phyloP scores from a whole-genome alignment of 2,113 vertebrate genomes.

The Triplophysa siluroides region DNA sequence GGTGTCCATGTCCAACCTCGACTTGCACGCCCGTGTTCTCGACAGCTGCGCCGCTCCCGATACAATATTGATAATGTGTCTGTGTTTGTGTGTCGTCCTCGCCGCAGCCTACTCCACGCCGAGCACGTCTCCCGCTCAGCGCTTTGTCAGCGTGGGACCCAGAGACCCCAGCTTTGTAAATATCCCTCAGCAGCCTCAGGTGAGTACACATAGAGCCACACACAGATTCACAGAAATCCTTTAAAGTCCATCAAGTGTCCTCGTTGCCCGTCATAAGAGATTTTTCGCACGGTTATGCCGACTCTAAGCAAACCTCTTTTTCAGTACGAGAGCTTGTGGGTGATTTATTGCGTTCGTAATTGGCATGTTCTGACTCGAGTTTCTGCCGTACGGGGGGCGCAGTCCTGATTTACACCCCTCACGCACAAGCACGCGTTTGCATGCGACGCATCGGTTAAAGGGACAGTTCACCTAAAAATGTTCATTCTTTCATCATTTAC shows the following conservation, averaged over 20 bases:
- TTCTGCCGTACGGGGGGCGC: background rate
- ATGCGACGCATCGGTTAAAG: conserved; percentile 19
- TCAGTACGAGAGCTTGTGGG: conserved; percentile 25
- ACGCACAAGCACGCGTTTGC: conserved; percentile 26
- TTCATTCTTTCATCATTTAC: too few species aligned
- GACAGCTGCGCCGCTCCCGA: conserved; percentile 15
- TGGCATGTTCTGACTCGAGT: conserved; percentile 51
- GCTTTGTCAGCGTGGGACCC: conserved; percentile 99
- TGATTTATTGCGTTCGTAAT: conserved; percentile 67
- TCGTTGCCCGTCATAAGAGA: conserved; percentile 13
- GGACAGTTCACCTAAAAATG: too few species aligned
- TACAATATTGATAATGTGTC: conserved; percentile 34
- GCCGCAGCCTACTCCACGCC: conserved; percentile 97
- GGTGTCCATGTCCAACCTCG: conserved; percentile 29
- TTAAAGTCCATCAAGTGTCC: conserved; percentile 30
- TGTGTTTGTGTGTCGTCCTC: conserved; percentile 58
- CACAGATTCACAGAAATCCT: conserved; percentile 26
- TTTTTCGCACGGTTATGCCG: background rate
- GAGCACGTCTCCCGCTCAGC: conserved; percentile 97
- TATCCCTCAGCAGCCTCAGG: conserved; percentile 99
- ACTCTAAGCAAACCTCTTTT: conserved; percentile 5
- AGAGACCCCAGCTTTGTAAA: conserved; percentile 99
- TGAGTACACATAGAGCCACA: conserved; percentile 74
- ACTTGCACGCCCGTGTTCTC: background rate
- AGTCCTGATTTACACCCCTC: conserved; percentile 57